Evolutionary conservation across 2,113 vertebrate genomes (phyloP).

Genomic region (Sceloporus undulatus): DNA sequence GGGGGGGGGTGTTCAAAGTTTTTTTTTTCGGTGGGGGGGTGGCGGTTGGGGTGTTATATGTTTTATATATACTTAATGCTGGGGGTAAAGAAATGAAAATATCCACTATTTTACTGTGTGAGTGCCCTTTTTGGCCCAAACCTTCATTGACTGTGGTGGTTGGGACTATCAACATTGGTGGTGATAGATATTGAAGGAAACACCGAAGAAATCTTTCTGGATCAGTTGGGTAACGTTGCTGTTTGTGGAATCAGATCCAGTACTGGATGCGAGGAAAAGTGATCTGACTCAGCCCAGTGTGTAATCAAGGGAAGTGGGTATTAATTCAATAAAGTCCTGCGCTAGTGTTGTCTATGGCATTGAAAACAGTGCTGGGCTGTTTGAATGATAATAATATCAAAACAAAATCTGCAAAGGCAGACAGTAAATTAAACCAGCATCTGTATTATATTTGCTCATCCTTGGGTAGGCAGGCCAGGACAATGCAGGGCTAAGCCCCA

Average conservation of each 20-base stretch:
- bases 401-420: too few relatives aligned
- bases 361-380: not conserved
- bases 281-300: not conserved
- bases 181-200: not conserved
- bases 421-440: too few relatives aligned
- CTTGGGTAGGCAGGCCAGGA: too few relatives aligned
- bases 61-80: too few relatives aligned
- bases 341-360: not conserved
- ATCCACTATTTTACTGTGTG: not conserved
- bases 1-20: too few relatives aligned
- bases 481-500: too few relatives aligned
- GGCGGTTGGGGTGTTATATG: too few relatives aligned
- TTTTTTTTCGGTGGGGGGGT: too few relatives aligned
- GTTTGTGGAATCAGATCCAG: not conserved
- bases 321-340: not conserved
- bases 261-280: not conserved
- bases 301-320: not conserved
- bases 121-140: not conserved
- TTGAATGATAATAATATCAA: not conserved
- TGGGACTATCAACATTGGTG: not conserved
- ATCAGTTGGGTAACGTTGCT: not conserved
- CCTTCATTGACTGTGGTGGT: not conserved
- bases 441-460: too few relatives aligned
- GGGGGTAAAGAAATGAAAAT: not conserved
- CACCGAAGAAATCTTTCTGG: not conserved